A percentile compares a stretch with the other conserved stretches of the same genome.
Evolutionary conservation across 1,140 invertebrate species (phyloP).

Genomic region (Euwallacea fornicatus): DNA sequence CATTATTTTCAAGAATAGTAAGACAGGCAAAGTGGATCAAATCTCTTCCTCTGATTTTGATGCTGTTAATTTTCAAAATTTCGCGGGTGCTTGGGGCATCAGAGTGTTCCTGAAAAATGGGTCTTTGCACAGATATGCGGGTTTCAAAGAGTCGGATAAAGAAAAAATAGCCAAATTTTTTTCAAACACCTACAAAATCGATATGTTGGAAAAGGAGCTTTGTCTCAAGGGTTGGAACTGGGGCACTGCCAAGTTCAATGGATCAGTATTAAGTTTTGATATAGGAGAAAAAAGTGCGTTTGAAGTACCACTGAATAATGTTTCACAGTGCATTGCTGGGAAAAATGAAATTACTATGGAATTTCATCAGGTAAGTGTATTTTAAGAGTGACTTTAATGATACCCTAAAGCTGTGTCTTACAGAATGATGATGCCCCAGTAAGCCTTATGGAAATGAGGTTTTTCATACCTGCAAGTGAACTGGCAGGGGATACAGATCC

Average conservation of each 20-base stretch:
- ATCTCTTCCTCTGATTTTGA: constrained; percentile 84
- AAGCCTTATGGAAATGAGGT: constrained; percentile 95
- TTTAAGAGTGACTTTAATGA: not conserved
- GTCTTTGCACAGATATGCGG: constrained; percentile 86
- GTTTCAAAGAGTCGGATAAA: constrained; percentile 88
- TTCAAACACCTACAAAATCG: constrained; percentile 78
- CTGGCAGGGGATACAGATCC: constrained; percentile 83
- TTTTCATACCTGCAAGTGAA: constrained; percentile 91
- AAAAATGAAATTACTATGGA: constrained; percentile 99
- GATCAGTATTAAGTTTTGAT: constrained; percentile 90
- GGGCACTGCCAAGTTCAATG: constrained; percentile 94
- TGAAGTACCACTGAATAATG: constrained; percentile 94
- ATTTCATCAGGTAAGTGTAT: constrained; percentile 81
- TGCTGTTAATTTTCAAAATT: constrained; percentile 87
- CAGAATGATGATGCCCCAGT: constrained; percentile 97
- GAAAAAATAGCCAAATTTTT: constrained; percentile 87
- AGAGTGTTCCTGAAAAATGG: constrained; percentile 91
- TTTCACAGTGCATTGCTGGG: constrained; percentile 94
- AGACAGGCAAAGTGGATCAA: constrained; percentile 96
- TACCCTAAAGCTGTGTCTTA: not conserved
- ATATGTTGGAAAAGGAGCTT: constrained; percentile 89
- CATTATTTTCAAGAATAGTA: constrained; percentile 93
- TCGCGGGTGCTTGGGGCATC: constrained; percentile 87
- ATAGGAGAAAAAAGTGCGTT: constrained; percentile 88
- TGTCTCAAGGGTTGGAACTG: constrained; percentile 99